These are phyloP conservation scores for Artemisiospiza belli DNA, from an alignment of 2,113 vertebrate species.

Conservation along the genomic window DNA sequence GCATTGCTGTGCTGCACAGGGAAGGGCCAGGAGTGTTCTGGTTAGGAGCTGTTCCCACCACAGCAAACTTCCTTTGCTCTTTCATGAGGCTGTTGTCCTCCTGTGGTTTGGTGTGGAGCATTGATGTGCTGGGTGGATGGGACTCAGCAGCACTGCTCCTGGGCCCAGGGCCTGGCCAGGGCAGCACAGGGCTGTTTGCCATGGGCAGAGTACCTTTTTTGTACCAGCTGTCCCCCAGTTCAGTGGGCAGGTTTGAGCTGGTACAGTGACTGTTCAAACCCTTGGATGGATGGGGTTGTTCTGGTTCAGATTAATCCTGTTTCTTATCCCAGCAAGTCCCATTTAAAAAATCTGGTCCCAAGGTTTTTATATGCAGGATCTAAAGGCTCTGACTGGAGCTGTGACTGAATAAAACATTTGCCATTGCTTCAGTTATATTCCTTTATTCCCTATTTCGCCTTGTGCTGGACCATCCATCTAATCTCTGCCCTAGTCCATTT, in stretches of 20 bases:
- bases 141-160: not conserved
- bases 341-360: not conserved
- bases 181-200: not conserved
- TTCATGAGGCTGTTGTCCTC: not conserved
- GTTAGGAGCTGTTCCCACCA: not conserved
- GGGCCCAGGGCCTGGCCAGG: accelerated
- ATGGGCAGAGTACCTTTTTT: not conserved
- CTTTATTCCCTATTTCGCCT: not conserved
- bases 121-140: not conserved
- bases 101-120: accelerated
- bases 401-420: not conserved
- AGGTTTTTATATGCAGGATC: not conserved
- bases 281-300: not conserved
- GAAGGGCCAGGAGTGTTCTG: not conserved
- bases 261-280: not conserved
- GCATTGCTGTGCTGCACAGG: not conserved
- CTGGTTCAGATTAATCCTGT: not conserved
- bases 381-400: not conserved
- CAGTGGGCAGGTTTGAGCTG: not conserved
- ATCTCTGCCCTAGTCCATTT: not conserved
- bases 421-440: not conserved
- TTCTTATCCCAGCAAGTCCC: not conserved
- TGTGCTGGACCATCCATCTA: not conserved
- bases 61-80: not conserved
- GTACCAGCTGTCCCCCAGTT: not conserved